These are phyloP conservation scores for Triops cancriformis DNA, from an alignment of 1,140 invertebrate species.

Conservation along the genomic window DNA sequence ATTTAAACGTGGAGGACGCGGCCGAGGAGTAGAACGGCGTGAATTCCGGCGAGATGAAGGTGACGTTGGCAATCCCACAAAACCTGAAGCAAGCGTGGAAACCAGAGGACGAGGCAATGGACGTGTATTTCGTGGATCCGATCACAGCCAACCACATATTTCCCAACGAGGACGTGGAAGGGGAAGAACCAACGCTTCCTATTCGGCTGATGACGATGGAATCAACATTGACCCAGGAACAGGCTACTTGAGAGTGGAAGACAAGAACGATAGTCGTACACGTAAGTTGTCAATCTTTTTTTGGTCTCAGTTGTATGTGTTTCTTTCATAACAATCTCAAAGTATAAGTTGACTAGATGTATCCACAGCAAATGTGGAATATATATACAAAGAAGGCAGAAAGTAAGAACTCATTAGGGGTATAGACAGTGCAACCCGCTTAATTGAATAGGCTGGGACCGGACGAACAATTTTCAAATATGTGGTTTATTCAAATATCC, in stretches of 20 bases:
- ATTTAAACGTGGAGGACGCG: conserved; percentile 1
- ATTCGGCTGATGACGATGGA: neutral
- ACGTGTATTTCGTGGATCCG: neutral
- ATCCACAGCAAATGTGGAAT: no score
- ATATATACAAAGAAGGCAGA: no score
- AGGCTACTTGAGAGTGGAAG: neutral
- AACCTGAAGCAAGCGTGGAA: conserved; percentile 11
- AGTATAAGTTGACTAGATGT: no score
- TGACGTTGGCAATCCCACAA: neutral
- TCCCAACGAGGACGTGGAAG: neutral
- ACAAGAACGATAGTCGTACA: neutral
- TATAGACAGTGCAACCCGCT: no score
- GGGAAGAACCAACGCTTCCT: neutral
- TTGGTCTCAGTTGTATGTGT: no score
- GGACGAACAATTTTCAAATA: no score
- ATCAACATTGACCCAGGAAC: neutral
- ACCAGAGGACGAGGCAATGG: conserved; percentile 19
- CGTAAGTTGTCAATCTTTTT: neutral
- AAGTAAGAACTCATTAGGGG: no score
- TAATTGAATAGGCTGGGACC: no score
- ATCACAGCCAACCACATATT: neutral
- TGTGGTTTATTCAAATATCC: no score
- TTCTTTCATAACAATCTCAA: no score
- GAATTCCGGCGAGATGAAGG: neutral
- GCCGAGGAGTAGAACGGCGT: conserved; percentile 16